Evolutionary conservation across 2,113 vertebrate genomes (phyloP), one percentile per base, ranked within the genome.

Genomic region (Oryzias melastigma): DNA sequence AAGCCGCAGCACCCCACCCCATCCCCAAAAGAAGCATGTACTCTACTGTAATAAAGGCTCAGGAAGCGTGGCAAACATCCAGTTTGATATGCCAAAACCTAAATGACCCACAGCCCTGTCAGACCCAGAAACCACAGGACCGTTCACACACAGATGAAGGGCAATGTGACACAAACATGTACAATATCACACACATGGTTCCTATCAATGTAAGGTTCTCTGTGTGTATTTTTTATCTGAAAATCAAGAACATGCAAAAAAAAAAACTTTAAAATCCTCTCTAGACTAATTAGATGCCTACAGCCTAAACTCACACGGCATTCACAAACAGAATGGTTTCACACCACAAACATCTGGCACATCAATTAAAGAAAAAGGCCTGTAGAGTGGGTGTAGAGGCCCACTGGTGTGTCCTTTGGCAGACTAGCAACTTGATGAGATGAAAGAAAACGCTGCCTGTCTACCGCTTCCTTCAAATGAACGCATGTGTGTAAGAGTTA

Each of bases 371-470:
- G 58, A 73, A 46, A 22, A 35, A 14, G 22, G 51, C 14, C 17
- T 60, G 40, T 52, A 20, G 71, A 52, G 35, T 35, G 35, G 35
- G 35, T 35, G 35, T 35, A 29, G 8, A 35, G 35, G 35, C 35
- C 35, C 35, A 35, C 8, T 77, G 77, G 19, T 55, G 50, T 66
- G 60, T 54, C 58, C 49, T 14, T 55, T 48, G 54, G 18, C 74
- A 68, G 77, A 76, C n/a, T 49, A 61, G 50, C 48, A 62, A 52
- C 18, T 47, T 43, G 14, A 55, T 41, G 27, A 10, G 40, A 72
- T 54, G 14, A 17, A 22, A 52, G 60, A 50, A 14, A 69, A 0
- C 54, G 12, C 10, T 0, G 3, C 27, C 14, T 6, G 3, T 65
- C 40, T 27, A 48, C n/a, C 15, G 27, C 51, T 53, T 61, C 46